Conservation (phyloP, 2,888 invertebrate genomes). For the Notodonta ziczac region DNA sequence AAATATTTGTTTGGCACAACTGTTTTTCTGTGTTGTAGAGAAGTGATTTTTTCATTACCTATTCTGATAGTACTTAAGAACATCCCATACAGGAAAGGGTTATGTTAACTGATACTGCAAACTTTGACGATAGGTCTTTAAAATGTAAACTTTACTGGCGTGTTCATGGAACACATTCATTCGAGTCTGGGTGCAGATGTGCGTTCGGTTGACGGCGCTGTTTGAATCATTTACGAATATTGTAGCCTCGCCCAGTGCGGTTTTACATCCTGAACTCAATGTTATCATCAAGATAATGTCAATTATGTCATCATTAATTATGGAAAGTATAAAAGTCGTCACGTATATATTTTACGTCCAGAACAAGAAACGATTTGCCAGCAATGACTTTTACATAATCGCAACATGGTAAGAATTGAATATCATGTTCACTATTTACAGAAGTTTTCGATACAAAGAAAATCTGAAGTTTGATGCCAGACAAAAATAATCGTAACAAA, state of each 20-base stretch:
- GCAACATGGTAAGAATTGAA: too few relatives aligned
- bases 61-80: too few relatives aligned
- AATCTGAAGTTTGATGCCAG: not conserved
- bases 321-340: not conserved
- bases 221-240: conserved; percentile 18
- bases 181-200: conserved; percentile 10
- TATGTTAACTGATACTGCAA: not conserved
- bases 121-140: conserved; percentile 17
- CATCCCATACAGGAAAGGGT: too few relatives aligned
- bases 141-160: conserved; percentile 23
- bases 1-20: not conserved
- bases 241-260: not conserved
- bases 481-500: not conserved
- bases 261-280: not conserved
- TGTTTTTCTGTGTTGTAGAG: too few relatives aligned
- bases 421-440: too few relatives aligned
- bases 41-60: too few relatives aligned
- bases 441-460: not conserved
- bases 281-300: not conserved
- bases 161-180: conserved; percentile 28
- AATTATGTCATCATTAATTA: conserved; percentile 1
- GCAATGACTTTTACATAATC: too few relatives aligned
- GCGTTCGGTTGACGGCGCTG: conserved; percentile 20
- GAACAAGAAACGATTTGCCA: too few relatives aligned
- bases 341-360: not conserved